A percentile compares a stretch with the other conserved stretches of the same genome.
Evolutionary conservation across 2,113 vertebrate species (phyloP).

Genomic region (Emydura subglobosa): DNA sequence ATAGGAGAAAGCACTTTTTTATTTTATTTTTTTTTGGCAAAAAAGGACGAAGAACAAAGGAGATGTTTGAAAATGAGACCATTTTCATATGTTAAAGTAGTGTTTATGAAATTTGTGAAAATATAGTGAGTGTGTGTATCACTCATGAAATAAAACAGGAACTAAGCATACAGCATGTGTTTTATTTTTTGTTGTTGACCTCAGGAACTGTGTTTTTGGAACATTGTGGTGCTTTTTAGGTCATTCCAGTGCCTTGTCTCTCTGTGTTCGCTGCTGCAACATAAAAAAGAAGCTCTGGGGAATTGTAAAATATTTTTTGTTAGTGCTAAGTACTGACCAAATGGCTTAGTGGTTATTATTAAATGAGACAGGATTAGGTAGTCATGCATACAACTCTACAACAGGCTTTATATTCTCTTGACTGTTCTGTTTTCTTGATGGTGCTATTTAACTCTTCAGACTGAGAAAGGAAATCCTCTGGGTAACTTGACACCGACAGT

Average conservation of each 20-base stretch:
- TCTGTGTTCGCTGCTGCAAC: not conserved
- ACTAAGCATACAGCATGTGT: not conserved
- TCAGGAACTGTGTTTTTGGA: not conserved
- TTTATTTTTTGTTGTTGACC: not conserved
- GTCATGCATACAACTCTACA: not conserved
- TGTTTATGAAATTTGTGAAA: not conserved
- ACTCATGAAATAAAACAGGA: not conserved
- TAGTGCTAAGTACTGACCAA: not conserved
- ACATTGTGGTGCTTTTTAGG: not conserved
- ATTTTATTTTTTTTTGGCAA: not conserved
- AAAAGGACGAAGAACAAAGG: not conserved
- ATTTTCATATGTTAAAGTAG: not conserved
- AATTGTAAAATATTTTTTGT: not conserved
- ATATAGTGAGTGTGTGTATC: rapidly evolving
- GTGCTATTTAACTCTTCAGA: not conserved
- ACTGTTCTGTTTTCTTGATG: not conserved
- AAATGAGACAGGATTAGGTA: not conserved
- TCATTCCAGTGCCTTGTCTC: not conserved
- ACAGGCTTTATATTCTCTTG: not conserved
- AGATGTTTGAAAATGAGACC: not conserved
- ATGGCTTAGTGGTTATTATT: not conserved
- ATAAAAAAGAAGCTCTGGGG: not conserved
- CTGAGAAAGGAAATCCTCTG: not conserved
- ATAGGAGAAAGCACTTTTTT: not conserved
- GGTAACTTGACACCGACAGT: not conserved